These are phyloP conservation scores for Cabera pusaria DNA, from an alignment of 2,888 invertebrate genomes.

Conservation along the genomic window DNA sequence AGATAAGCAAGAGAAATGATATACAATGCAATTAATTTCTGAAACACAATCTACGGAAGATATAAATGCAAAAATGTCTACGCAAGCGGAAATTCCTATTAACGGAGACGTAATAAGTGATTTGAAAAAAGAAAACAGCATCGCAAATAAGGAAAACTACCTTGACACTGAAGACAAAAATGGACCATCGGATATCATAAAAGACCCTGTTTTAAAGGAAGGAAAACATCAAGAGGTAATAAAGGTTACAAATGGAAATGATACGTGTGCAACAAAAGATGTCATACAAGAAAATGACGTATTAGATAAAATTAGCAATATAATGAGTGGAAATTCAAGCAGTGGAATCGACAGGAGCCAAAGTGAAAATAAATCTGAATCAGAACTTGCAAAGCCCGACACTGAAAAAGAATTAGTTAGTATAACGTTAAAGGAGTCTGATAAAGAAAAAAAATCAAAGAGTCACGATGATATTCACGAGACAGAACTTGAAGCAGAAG, in stretches of 20 bases:
- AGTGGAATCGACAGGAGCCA: conserved; percentile 1
- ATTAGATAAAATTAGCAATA: not conserved
- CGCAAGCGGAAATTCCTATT: conserved; percentile 40
- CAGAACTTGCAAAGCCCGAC: not conserved
- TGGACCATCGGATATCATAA: not conserved
- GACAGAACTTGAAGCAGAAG: no score
- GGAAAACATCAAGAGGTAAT: not conserved
- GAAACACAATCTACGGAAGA: conserved; percentile 52
- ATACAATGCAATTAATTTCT: conserved; percentile 74
- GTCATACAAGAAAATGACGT: not conserved
- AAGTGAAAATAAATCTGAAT: conserved; percentile 2
- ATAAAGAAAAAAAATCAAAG: no score
- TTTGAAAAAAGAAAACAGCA: conserved; percentile 36
- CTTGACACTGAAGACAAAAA: conserved; percentile 8
- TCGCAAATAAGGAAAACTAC: conserved; percentile 39
- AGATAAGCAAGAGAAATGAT: conserved; percentile 48
- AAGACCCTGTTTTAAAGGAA: not conserved
- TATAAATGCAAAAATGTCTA: conserved; percentile 59
- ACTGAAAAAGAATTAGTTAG: no score
- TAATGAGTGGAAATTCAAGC: conserved; percentile 2
- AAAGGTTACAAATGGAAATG: conserved; percentile 1
- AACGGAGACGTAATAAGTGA: conserved; percentile 41
- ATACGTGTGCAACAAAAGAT: not conserved
- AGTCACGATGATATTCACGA: no score
- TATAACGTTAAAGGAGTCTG: no score